phyloP scores from a whole-genome alignment of 2,113 vertebrate genomes.

The Arizona elegans region DNA sequence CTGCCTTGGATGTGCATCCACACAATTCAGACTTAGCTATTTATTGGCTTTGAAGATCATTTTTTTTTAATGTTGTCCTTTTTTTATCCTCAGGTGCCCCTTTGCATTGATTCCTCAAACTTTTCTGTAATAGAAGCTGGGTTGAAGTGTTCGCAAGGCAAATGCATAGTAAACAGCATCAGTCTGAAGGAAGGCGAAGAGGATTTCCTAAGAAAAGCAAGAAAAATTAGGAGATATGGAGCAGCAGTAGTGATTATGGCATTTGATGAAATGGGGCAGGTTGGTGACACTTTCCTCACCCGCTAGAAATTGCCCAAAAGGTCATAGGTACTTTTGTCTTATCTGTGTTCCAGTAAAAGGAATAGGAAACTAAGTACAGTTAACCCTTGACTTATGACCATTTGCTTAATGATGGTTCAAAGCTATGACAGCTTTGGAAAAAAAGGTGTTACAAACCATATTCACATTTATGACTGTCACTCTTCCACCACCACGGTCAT shows the following conservation, averaged over 20 bases:
- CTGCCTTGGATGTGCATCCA: neutral
- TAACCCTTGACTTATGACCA: neutral
- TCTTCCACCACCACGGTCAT: neutral
- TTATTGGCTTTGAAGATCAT: neutral
- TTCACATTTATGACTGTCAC: neutral
- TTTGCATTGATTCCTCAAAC: slow-evolving; percentile 96
- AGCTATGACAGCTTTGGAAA: neutral
- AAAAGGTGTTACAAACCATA: neutral
- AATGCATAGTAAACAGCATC: slow-evolving; percentile 97
- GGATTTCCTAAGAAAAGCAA: slow-evolving; percentile 84
- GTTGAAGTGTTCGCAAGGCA: slow-evolving; percentile 93
- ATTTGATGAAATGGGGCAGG: slow-evolving; percentile 95
- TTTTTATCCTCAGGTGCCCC: slow-evolving; percentile 78
- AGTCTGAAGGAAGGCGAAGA: slow-evolving; percentile 94
- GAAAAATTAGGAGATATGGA: slow-evolving; percentile 83
- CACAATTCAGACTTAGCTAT: neutral
- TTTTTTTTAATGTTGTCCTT: neutral
- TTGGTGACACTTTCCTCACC: slow-evolving; percentile 49
- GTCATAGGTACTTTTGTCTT: neutral
- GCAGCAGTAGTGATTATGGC: slow-evolving; percentile 96
- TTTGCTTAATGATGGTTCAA: neutral
- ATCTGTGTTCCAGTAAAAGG: neutral
- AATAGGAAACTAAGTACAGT: neutral
- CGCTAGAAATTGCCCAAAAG: neutral
- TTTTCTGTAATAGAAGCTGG: slow-evolving; percentile 94